Conservation (phyloP, 1,140 invertebrate genomes). For the Bombus cullumanus region DNA sequence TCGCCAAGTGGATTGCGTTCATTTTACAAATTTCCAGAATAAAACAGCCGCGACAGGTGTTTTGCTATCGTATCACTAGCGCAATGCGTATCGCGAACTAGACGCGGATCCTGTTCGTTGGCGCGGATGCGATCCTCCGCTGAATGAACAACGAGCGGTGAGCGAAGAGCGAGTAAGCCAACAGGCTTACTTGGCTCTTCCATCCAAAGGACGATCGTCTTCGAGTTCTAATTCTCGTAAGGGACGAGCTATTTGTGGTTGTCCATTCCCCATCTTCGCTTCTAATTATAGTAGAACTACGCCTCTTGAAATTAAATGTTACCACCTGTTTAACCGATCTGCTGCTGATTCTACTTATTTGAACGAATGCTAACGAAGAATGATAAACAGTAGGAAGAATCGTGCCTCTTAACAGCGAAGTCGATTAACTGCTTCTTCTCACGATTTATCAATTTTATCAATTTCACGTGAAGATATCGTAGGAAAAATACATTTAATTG, state of each 20-base stretch:
- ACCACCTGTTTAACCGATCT: not conserved
- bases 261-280: not conserved
- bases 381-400: not conserved
- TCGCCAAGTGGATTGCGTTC: slow-evolving; percentile 57
- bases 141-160: slow-evolving; percentile 8
- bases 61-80: slow-evolving; percentile 33
- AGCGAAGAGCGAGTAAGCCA: no score
- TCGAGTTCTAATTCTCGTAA: slow-evolving; percentile 8
- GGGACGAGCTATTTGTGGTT: not conserved
- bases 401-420: no score
- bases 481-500: no score
- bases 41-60: slow-evolving; percentile 42
- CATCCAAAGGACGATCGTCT: not conserved
- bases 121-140: not conserved
- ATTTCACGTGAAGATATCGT: no score
- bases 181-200: not conserved
- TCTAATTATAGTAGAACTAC: not conserved
- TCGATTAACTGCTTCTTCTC: no score
- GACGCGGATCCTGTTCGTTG: slow-evolving; percentile 41
- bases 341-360: not conserved
- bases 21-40: slow-evolving; percentile 58
- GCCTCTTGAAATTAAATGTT: not conserved
- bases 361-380: not conserved
- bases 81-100: slow-evolving; percentile 3
- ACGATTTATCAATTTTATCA: no score